Evolutionary conservation across 2,888 invertebrate species (phyloP).

Genomic region (Drosophila gaucha): DNA sequence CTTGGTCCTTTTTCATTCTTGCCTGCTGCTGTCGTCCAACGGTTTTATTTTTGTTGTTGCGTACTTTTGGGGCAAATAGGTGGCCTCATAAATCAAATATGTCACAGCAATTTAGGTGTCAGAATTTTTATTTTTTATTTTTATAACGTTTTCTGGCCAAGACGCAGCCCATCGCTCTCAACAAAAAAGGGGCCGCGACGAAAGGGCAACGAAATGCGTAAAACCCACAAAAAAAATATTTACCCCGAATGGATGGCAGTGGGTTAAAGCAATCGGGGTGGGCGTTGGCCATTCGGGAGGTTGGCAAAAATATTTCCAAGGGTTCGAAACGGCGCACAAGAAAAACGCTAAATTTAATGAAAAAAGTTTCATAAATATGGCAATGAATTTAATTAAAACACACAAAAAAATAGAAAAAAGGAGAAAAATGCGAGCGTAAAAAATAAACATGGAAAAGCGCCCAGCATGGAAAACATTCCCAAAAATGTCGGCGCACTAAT

Average conservation of each 20-base stretch:
- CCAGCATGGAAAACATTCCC: slow-evolving; percentile 54
- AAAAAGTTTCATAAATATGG: slow-evolving; percentile 81
- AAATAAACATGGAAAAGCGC: slow-evolving; percentile 22
- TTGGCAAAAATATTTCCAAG: slow-evolving; percentile 57
- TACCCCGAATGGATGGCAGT: slow-evolving; percentile 33
- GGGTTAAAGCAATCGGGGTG: slow-evolving; percentile 42
- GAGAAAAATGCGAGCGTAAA: slow-evolving; percentile 11
- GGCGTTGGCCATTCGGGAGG: slow-evolving; percentile 7
- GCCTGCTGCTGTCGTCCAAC: slow-evolving; percentile 32
- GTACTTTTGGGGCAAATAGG: slow-evolving; percentile 78
- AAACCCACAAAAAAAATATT: slow-evolving; percentile 61
- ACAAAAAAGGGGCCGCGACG: slow-evolving; percentile 41
- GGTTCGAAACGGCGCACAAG: slow-evolving; percentile 53
- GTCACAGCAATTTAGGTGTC: slow-evolving; percentile 81
- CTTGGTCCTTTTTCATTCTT: slow-evolving; percentile 46
- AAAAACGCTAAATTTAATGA: slow-evolving; percentile 75
- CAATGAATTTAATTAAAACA: slow-evolving; percentile 79
- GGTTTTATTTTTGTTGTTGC: slow-evolving; percentile 54
- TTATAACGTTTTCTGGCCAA: slow-evolving; percentile 73
- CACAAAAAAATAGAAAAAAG: slow-evolving; percentile 28
- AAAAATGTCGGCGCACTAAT: slow-evolving; percentile 77
- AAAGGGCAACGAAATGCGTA: slow-evolving; percentile 66
- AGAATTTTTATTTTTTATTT: slow-evolving; percentile 80
- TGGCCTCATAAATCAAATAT: slow-evolving; percentile 81
- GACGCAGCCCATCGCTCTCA: slow-evolving; percentile 26